Conservation (phyloP, 2,888 invertebrate species). For the Patella pellucida region DNA sequence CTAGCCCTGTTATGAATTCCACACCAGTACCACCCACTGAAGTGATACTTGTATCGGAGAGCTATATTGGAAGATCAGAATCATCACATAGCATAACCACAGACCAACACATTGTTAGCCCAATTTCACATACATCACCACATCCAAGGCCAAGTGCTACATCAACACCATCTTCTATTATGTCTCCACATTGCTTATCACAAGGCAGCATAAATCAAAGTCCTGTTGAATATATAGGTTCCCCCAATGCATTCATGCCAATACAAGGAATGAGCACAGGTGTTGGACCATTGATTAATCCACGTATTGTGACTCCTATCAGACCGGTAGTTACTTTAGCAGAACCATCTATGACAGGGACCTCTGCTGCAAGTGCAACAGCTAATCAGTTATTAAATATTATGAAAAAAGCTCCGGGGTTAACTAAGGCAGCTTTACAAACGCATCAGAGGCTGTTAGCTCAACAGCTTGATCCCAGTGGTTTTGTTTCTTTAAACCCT, state of each 20-base stretch:
- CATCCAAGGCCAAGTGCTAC: conserved; percentile 22
- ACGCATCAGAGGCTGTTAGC: background rate
- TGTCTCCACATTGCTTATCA: conserved; percentile 38
- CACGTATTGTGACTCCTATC: conserved; percentile 47
- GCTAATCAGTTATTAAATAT: conserved; percentile 1
- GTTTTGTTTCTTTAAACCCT: background rate
- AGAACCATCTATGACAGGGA: background rate
- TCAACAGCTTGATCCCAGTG: conserved; percentile 5
- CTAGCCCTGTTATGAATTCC: conserved; percentile 47
- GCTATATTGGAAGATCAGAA: conserved; percentile 25
- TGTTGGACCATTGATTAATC: conserved; percentile 1
- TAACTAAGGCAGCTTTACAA: background rate
- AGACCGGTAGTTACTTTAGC: conserved; percentile 57
- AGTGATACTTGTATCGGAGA: background rate
- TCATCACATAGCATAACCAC: conserved; percentile 38
- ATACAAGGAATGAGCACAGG: conserved; percentile 40
- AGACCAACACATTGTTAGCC: conserved; percentile 25
- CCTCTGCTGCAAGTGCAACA: conserved; percentile 5
- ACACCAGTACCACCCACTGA: conserved; percentile 26
- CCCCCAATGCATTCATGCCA: conserved; percentile 57
- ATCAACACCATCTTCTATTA: conserved; percentile 50
- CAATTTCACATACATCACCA: conserved; percentile 23
- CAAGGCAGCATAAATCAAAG: conserved; percentile 19
- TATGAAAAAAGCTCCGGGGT: conserved; percentile 1
- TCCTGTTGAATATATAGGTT: conserved; percentile 24